phyloP scores from a whole-genome alignment of 1,140 invertebrate genomes.

The Hycleus cichorii region DNA sequence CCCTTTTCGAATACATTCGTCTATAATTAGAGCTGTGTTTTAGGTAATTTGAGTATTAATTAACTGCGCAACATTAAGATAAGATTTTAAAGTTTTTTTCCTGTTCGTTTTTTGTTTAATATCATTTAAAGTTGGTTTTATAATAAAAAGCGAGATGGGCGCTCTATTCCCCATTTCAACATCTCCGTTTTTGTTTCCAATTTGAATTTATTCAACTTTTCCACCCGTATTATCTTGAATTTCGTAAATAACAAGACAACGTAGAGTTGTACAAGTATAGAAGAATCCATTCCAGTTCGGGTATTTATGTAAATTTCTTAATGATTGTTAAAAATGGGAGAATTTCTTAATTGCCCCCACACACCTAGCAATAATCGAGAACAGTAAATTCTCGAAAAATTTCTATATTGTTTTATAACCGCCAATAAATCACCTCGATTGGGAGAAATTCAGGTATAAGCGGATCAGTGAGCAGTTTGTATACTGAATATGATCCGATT shows the following conservation, averaged over 20 bases:
- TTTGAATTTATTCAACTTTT: slow-evolving; percentile 22
- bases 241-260: slow-evolving; percentile 13
- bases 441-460: not conserved
- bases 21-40: slow-evolving; percentile 23
- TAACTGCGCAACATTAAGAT: slow-evolving; percentile 24
- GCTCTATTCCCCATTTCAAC: not conserved
- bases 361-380: slow-evolving; percentile 7
- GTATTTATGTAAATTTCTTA: slow-evolving; percentile 21
- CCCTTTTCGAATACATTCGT: slow-evolving; percentile 13
- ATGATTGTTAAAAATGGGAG: slow-evolving; percentile 11
- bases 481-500: slow-evolving; percentile 18
- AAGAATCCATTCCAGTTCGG: not conserved
- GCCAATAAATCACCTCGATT: slow-evolving; percentile 1
- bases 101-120: slow-evolving; percentile 5
- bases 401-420: slow-evolving; percentile 8
- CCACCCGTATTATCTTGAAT: slow-evolving; percentile 11
- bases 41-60: slow-evolving; percentile 29
- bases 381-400: slow-evolving; percentile 4
- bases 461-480: slow-evolving; percentile 21
- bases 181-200: not conserved
- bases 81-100: slow-evolving; percentile 13
- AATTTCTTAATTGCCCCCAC: slow-evolving; percentile 12
- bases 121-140: slow-evolving; percentile 10
- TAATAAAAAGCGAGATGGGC: not conserved
- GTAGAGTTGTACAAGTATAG: too few relatives aligned